A percentile compares a stretch with the other conserved stretches of the same genome.
Conservation (phyloP, 1,140 invertebrate species). For the Ostrea denselamellosa region DNA sequence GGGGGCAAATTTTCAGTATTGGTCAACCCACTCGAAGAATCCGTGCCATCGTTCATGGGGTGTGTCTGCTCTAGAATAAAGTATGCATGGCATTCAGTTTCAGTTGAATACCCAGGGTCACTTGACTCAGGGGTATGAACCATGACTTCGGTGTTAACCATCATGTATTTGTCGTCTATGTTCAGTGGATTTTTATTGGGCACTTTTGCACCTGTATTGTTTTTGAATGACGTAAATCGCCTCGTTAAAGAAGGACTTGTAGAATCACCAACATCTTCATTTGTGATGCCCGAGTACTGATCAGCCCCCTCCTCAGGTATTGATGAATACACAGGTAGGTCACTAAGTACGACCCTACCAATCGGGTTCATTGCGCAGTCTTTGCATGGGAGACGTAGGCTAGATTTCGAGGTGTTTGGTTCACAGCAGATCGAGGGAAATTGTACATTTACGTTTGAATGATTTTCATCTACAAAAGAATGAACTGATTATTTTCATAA, state of each 20-base stretch:
- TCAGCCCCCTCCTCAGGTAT: not conserved
- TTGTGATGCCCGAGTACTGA: not conserved
- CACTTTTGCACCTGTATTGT: not conserved
- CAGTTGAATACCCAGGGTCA: not conserved
- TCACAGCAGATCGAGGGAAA: not conserved
- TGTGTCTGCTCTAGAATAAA: not conserved
- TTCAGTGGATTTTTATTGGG: not conserved
- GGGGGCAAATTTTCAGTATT: not conserved
- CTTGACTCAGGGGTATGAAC: not conserved
- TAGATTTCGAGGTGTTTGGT: not conserved
- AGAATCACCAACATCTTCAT: not conserved
- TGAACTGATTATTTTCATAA: not conserved
- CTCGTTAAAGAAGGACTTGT: not conserved
- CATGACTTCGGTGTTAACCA: not conserved
- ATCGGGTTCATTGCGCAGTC: not conserved
- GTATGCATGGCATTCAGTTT: not conserved
- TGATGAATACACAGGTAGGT: not conserved
- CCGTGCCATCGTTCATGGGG: not conserved
- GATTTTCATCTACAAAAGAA: not conserved
- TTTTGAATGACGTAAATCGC: not conserved
- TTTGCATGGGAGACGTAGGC: not conserved
- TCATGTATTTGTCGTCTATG: conserved; percentile 12
- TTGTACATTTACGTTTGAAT: not conserved
- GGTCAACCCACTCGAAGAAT: not conserved
- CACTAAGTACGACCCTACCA: not conserved